Evolutionary conservation across 2,797 vertebrate genomes (phyloP).

Genomic region (Ctenosaura bakeri): DNA sequence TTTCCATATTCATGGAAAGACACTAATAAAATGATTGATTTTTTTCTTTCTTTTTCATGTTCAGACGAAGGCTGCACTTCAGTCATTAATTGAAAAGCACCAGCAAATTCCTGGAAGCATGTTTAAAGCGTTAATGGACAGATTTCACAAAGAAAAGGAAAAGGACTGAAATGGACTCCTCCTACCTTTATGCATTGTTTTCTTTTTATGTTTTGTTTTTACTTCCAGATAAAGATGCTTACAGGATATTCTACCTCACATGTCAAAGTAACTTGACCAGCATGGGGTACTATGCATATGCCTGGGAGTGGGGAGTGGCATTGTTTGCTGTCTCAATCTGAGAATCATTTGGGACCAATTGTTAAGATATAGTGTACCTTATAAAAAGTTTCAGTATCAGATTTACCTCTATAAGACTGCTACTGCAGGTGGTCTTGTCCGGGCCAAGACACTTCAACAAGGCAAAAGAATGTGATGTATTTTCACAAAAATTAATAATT

Average conservation of each 20-base stretch:
- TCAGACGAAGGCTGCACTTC: conserved; percentile 35
- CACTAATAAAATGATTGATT: conserved; percentile 1
- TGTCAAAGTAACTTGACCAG: not conserved
- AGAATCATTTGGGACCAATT: not conserved
- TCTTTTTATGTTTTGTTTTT: not conserved
- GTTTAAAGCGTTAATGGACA: conserved; percentile 28
- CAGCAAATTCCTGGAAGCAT: conserved; percentile 45
- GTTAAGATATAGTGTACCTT: not conserved
- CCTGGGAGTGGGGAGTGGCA: not conserved
- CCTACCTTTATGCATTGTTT: not conserved
- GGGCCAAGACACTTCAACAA: not conserved
- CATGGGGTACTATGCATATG: not conserved
- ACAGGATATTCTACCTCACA: not conserved
- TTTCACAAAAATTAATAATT: not conserved
- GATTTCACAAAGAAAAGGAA: conserved; percentile 31
- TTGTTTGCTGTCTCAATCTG: not conserved
- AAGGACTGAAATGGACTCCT: not conserved
- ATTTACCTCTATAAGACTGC: not conserved
- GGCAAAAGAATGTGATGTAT: not conserved
- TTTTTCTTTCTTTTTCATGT: not conserved
- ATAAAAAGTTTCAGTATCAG: not conserved
- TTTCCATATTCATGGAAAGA: not conserved
- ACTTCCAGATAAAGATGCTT: not conserved
- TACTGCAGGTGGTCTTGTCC: not conserved
- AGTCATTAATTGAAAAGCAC: conserved; percentile 37